Percentiles rank a stretch among this genome's conserved stretches.
Evolutionary conservation across 2,888 invertebrate genomes (phyloP).

Genomic region (Drosophila nr. perissopoda): DNA sequence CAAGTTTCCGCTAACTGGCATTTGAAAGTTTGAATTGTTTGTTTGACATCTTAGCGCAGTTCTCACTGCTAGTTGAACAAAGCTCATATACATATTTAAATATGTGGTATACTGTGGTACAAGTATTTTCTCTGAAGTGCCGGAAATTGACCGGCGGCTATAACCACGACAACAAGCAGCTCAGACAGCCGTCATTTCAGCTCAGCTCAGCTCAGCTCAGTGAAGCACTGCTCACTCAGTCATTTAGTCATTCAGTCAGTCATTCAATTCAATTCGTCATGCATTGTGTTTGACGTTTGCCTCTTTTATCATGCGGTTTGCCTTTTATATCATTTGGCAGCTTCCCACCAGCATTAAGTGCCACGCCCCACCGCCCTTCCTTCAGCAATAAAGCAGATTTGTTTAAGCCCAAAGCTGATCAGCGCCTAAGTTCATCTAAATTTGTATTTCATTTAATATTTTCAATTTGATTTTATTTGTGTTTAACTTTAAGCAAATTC

Average conservation of each 20-base stretch:
- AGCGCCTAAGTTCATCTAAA: background rate
- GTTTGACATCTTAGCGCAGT: slow-evolving; percentile 16
- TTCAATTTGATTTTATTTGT: background rate
- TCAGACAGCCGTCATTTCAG: slow-evolving; percentile 30
- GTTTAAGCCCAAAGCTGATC: background rate
- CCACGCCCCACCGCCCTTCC: slow-evolving; percentile 23
- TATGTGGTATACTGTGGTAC: slow-evolving; percentile 19
- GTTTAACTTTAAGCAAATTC: background rate
- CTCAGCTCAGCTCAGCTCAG: slow-evolving; percentile 1
- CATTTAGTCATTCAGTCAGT: slow-evolving; percentile 13
- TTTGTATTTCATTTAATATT: background rate
- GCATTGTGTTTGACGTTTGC: slow-evolving; percentile 41
- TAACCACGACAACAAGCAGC: slow-evolving; percentile 33
- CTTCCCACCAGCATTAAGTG: slow-evolving; percentile 38
- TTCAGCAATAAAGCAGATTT: background rate
- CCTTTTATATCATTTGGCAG: slow-evolving; percentile 64
- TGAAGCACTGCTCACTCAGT: slow-evolving; percentile 18
- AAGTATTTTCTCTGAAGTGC: slow-evolving; percentile 33
- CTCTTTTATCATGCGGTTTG: slow-evolving; percentile 38
- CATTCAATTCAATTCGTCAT: slow-evolving; percentile 44
- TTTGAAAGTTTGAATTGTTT: slow-evolving; percentile 65
- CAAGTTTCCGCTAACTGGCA: slow-evolving; percentile 60
- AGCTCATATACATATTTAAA: slow-evolving; percentile 55
- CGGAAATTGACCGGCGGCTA: slow-evolving; percentile 77
- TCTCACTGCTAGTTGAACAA: slow-evolving; percentile 29